A percentile compares a stretch with the other conserved stretches of the same genome.
These are phyloP conservation scores for Cercocebus atys DNA, from an alignment of 2,113 vertebrate genomes.

Conservation along the genomic window DNA sequence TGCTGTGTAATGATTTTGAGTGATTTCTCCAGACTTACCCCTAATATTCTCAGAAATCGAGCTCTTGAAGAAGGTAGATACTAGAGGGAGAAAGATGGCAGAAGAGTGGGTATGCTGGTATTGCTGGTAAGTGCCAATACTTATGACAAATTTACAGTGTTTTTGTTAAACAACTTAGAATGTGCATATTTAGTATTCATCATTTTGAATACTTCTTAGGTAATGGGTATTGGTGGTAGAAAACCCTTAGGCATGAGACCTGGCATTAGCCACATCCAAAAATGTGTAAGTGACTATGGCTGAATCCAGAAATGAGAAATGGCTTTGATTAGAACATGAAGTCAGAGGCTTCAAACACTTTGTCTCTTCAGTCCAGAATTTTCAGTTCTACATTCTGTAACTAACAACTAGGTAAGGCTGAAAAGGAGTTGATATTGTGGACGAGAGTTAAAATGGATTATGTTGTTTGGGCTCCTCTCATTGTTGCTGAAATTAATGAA, in stretches of 20 bases:
- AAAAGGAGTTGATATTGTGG: background rate
- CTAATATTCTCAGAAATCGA: background rate
- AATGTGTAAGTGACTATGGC: background rate
- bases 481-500: background rate
- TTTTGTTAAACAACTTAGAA: background rate
- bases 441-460: background rate
- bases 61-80: background rate
- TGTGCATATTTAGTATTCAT: background rate
- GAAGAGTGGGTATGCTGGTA: background rate
- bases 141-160: background rate
- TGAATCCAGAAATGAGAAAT: background rate
- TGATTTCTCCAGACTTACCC: slow-evolving; percentile 14
- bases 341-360: background rate
- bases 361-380: background rate
- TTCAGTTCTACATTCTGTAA: background rate
- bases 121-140: background rate
- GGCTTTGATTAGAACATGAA: background rate
- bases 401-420: background rate
- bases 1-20: background rate
- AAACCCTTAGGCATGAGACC: background rate
- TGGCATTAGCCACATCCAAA: background rate
- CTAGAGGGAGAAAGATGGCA: background rate
- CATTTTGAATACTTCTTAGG: background rate
- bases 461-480: background rate
- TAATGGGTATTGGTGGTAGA: background rate